Conservation (phyloP, 2,797 vertebrate species). For the Dromococcyx pavoninus region DNA sequence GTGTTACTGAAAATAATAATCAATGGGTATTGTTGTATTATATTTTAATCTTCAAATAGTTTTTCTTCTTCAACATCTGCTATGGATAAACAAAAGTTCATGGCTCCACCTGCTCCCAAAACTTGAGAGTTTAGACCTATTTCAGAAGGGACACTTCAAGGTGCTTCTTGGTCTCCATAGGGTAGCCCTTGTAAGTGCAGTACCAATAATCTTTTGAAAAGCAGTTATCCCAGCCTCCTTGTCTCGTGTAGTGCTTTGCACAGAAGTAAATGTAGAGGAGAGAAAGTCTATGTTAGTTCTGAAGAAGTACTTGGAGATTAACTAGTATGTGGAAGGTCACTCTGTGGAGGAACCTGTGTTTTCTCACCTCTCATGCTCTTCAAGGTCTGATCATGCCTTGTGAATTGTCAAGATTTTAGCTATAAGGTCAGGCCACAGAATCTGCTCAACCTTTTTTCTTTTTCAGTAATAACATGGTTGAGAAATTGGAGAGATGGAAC, state of each 20-base stretch:
- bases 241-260: background rate
- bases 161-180: background rate
- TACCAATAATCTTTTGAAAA: background rate
- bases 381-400: background rate
- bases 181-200: background rate
- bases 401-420: background rate
- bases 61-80: background rate
- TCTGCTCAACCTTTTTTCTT: background rate
- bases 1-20: background rate
- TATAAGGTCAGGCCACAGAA: background rate
- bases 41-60: background rate
- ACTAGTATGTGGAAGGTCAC: background rate
- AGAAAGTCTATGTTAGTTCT: background rate
- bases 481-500: background rate
- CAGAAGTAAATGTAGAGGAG: background rate
- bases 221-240: background rate
- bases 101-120: background rate
- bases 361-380: background rate
- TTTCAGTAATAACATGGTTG: background rate
- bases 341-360: background rate
- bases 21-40: background rate
- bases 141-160: background rate
- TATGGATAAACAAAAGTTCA: background rate
- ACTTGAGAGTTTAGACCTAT: background rate
- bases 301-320: background rate